Evolutionary conservation across 2,113 vertebrate species (phyloP).

Genomic region (Gopherus evgoodei): DNA sequence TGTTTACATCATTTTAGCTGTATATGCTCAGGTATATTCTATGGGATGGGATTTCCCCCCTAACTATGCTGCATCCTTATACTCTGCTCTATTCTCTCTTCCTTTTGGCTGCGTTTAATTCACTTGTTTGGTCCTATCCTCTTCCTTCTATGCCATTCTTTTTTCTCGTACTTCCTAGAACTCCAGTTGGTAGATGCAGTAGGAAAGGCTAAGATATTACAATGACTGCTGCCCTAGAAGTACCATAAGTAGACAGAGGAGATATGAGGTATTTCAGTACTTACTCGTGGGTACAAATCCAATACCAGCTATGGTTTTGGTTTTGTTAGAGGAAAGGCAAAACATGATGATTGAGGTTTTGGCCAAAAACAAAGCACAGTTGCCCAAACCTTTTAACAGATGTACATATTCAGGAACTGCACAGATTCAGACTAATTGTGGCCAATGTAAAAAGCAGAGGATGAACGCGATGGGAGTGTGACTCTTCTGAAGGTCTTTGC

Average conservation of each 20-base stretch:
- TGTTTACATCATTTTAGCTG: not conserved
- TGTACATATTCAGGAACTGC: not conserved
- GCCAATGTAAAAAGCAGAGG: not conserved
- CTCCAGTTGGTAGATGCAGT: not conserved
- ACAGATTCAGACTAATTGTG: not conserved
- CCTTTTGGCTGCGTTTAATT: not conserved
- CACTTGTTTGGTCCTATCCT: not conserved
- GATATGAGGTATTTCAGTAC: not conserved
- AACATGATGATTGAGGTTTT: not conserved
- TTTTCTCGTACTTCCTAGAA: not conserved
- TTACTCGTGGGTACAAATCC: not conserved
- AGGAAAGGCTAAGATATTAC: not conserved
- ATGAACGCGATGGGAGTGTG: not conserved
- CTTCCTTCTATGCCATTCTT: not conserved
- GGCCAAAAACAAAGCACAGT: not conserved
- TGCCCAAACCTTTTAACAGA: slow-evolving; percentile 10
- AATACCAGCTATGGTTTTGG: not conserved
- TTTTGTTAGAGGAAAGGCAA: slow-evolving; percentile 26
- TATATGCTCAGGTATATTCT: not conserved
- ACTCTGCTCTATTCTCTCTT: not conserved
- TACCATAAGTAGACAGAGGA: not conserved
- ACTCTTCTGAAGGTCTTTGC: rapidly evolving
- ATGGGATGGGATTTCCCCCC: rapidly evolving
- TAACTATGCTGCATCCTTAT: not conserved
- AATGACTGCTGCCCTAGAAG: not conserved